Evolutionary conservation across 2,888 invertebrate genomes (phyloP), one percentile per base, ranked within the genome.

Genomic region (Tuta absoluta): DNA sequence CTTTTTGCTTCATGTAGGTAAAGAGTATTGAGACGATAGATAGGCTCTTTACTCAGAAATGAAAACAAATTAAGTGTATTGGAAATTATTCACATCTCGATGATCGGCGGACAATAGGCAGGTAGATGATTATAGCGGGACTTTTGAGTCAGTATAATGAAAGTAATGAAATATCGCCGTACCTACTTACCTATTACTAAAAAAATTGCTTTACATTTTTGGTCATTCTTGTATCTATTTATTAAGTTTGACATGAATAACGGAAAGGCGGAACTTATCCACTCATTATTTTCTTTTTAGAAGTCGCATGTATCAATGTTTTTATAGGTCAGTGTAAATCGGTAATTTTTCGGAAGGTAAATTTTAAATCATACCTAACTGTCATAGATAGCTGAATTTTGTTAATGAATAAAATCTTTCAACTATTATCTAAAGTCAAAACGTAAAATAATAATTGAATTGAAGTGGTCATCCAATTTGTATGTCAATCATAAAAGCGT

Each of bases 321-420:
- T 19, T 58, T 61, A 49, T 48, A 49, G 61, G 53, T 62, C 38
- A 62, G 21, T 51, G 4, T 51, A 12, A 62, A 72, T 81, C 81
- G 75, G 81, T 79, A 76, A 76, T 65, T 37, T 66, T 72, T 66
- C 71, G 72, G 64, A 70, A 74, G 76, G 74, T 68, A 71, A 53
- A 72, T 23, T n/a, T n/a, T 68, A 71, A 74, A 79, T 78, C 78
- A n/a, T n/a, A n/a, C n/a, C n/a, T n/a, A n/a, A n/a, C n/a, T 79
- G 77, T 80, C 78, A 77, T 71, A 71, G 63, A 61, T 73, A 71
- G 71, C 71, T 73, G 67, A 67, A 63, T 66, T 68, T 58, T 58
- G 58, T 37, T 37, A 38, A 58, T 53, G 28, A 56, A 17, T 56
- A 33, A 33, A 33, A 8, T 33, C 33, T 33, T n/a, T n/a, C n/a